Evolutionary conservation across 2,888 invertebrate species (phyloP), one percentile per base, ranked within the genome.

Genomic region (Teleiodes luculella): DNA sequence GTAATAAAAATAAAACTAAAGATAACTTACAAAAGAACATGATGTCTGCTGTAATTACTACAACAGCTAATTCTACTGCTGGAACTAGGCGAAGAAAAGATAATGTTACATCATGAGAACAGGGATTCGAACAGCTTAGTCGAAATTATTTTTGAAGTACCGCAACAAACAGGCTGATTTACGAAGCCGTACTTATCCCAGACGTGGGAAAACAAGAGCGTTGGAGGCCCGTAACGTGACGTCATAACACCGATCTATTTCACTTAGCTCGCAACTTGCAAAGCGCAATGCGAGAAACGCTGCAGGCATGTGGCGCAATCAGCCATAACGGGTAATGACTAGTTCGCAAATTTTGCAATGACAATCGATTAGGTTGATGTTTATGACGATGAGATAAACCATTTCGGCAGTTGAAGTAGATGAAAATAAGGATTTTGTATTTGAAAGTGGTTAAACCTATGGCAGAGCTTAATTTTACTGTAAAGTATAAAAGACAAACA

Each of bases 171-270:
- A 64, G 68, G 68, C 72, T 67, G 67, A 70, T 63, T 62, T 72
- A 70, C 68, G 65, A 62, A 62, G 69, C 73, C 76, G 8, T 68
- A 67, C 75, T 37, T 68, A 67, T 65, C 57, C 61, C 59, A 57
- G 62, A 68, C 80, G 83, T 83, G 83, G 76, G 83, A 84, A 83
- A 75, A 63, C 65, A 60, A 65, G 64, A 58, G 31, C 60, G 61
- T 72, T 72, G 65, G 59, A 58, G 54, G 66, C 70, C 64, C 71
- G 72, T 78, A 77, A 13, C 49, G 70, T 82, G 76, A 31, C 49
- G 70, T 82, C 78, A 80, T 85, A 81, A 78, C 79, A 72, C 70
- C 79, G 77, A 83, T 83, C 78, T 80, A 83, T 82, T 86, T 84
- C 83, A 80, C 78, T 85, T 78, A 78, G 74, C 78, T 72, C 35